Evolutionary conservation across 2,888 invertebrate species (phyloP).

Genomic region (Conomelus anceps): DNA sequence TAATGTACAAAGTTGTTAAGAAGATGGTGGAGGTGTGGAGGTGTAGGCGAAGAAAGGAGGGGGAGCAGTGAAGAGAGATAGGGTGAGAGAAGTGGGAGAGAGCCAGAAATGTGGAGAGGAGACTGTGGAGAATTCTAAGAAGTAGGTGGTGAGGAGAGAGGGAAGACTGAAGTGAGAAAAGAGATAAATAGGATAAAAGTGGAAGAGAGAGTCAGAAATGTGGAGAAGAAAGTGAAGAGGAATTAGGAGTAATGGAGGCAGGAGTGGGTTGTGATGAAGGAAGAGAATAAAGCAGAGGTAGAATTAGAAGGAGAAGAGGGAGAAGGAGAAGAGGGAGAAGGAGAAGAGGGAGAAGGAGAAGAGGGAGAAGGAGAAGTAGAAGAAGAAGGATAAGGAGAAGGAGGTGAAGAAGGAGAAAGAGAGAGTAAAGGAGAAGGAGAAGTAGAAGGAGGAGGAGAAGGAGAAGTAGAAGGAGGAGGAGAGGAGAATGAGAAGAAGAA

Average conservation of each 20-base stretch:
- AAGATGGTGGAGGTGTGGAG: not conserved
- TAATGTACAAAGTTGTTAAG: not conserved
- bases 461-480: not conserved
- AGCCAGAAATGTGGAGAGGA: not conserved
- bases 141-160: not conserved
- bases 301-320: not conserved
- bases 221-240: not conserved
- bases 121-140: not conserved
- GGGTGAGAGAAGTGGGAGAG: no score
- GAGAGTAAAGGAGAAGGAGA: not conserved
- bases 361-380: not conserved
- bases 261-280: not conserved
- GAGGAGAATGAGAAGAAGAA: no score
- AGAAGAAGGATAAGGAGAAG: no score
- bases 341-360: not conserved
- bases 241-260: no score
- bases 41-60: not conserved
- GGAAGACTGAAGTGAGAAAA: not conserved
- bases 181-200: not conserved
- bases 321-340: not conserved
- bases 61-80: no score
- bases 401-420: not conserved
- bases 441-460: not conserved
- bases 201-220: no score
- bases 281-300: not conserved